Base-by-base conservation (phyloP, 1,140 invertebrate species). In the Archegozetes longisetosus region DNA sequence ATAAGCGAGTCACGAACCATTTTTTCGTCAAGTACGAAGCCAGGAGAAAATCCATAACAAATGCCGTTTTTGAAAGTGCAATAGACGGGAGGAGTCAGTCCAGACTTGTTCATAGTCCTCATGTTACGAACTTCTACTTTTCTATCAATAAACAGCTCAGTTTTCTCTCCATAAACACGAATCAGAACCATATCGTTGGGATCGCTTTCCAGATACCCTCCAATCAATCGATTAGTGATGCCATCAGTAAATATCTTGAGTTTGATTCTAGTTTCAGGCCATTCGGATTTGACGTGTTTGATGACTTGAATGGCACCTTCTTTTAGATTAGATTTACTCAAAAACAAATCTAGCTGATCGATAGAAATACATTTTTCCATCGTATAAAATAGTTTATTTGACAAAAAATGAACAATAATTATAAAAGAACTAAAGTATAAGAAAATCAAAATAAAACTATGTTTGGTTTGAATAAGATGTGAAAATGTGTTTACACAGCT, bases 31-130 rank as follows among this genome's bases (percentile, higher is more conserved):
- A 96, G 70, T 22, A 84, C 86, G 58, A 79, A 76, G 32, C 95
- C 95, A 64, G 82, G 82, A 63, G 89, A 79, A 75, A 84, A 98
- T 73, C 91, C 83, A 73, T 97, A 98, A 22, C 82, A 85, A 61
- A 98, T 76, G 24, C 94, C 95, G 78, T 98, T 98, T 62, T 82
- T 79, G 74, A 98, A 98, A 26, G 84, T 82, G 48, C 87, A 89
- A 76, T 90, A 92, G 40, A 98, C 74, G 55, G 81, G 78, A 56
- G 91, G 85, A 63, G 88, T 87, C 63, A 87, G 79, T 14, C 84
- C 85, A 63, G 80, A 77, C 66, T 78, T 77, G 68, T 84, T 80
- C 63, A 93, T 67, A 72, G 82, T 80, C 72, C 74, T 67, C 66
- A 85, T 82, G 65, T 81, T 84, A 65, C 71, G 77, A 49, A 81